Base-by-base conservation (phyloP, 2,113 vertebrate species). In the Chaetura pelagica region DNA sequence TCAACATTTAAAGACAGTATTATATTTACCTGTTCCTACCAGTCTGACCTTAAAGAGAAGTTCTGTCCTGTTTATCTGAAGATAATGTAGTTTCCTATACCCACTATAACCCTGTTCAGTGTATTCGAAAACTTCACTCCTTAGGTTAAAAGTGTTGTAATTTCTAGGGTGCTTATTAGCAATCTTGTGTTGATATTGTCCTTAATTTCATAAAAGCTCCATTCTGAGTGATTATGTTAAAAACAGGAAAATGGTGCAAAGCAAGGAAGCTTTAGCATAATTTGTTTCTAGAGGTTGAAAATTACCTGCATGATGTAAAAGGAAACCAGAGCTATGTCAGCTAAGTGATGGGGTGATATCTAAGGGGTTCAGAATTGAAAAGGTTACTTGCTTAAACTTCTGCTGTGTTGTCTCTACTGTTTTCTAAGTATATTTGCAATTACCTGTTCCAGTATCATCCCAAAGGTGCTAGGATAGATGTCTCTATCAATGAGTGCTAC, bases 401-500 rank as follows among this genome's bases (percentile, higher is more conserved):
- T 32, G 38, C 17, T 26, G 49, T 34, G 2, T 14, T 66, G 24
- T 32, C 27, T 17, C 48, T 81, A 12, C 66, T 69, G 40, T 55
- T 26, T 76, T 38, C 68, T 96, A 44, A 96, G 92, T 77, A 4
- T 75, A 2, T 35, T 78, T 96, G 44, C 40, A 26, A 27, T 92
- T 85, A 58, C 59, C 92, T 95, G 96, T 97, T 97, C 12, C 97
- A 99, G 99, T 99, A 99, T 98, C 99, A 99, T 95, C 99, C 99
- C 30, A 99, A 99, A 98, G 99, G 99, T 98, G 99, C 99, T 94
- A 98, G 99, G 89, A 99, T 99, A 98, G 99, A 99, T 7, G 99
- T 99, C 88, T 99, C 99, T 59, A 99, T 99, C 98, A 99, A 99
- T 1, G 99, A 99, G 97, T 99, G 99, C 97, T 99, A 99, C 5